phyloP scores from a whole-genome alignment of 2,113 vertebrate species.

The Campylomormyrus numenius region DNA sequence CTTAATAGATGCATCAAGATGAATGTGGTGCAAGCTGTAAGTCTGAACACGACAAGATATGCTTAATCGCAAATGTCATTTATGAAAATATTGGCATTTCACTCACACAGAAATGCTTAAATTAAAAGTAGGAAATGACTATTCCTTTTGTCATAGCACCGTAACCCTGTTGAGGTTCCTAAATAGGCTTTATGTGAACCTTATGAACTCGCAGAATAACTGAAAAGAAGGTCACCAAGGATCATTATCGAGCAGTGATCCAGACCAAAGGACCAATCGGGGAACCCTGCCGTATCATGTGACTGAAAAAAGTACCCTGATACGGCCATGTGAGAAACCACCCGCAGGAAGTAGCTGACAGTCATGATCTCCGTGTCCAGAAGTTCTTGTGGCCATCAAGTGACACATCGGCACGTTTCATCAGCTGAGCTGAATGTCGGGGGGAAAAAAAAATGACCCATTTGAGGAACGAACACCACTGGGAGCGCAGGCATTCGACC shows the following conservation, averaged over 20 bases:
- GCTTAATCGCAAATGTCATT: neutral
- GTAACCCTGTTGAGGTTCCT: neutral
- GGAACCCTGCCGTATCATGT: neutral
- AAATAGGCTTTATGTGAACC: neutral
- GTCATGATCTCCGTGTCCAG: neutral
- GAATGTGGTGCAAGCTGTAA: neutral
- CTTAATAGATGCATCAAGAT: neutral
- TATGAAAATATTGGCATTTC: neutral
- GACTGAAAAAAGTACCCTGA: neutral
- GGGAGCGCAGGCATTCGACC: slow-evolving; percentile 50
- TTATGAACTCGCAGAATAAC: neutral
- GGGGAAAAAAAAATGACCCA: slow-evolving; percentile 56
- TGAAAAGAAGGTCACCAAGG: neutral
- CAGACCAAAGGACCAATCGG: neutral
- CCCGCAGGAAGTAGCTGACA: neutral
- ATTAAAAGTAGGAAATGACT: neutral
- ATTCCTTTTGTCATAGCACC: neutral
- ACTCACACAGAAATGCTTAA: neutral
- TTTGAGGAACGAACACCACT: slow-evolving; percentile 53
- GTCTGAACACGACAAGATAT: neutral
- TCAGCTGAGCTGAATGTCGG: slow-evolving; percentile 51
- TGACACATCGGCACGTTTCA: slow-evolving; percentile 56
- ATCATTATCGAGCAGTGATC: neutral
- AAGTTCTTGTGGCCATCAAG: slow-evolving; percentile 36
- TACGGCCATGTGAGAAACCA: neutral